Conservation (phyloP, 2,113 vertebrate genomes). For the Larimichthys polyactis region DNA sequence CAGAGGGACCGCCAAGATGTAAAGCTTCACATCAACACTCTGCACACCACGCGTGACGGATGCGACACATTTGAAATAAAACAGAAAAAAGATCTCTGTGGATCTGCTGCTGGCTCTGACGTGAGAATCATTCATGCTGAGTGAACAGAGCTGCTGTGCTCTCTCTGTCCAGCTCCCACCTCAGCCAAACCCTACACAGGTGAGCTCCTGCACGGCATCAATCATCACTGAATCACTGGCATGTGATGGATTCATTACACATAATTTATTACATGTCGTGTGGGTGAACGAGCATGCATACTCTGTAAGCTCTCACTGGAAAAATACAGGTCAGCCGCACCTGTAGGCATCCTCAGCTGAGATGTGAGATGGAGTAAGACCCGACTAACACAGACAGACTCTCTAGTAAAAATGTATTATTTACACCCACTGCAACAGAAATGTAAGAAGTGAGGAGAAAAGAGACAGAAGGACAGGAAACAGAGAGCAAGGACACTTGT, state of each 20-base stretch:
- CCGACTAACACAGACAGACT: not conserved
- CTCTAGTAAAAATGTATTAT: constrained; percentile 36
- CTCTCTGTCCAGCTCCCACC: not conserved
- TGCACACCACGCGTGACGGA: not conserved
- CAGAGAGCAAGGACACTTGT: constrained; percentile 14
- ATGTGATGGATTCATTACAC: not conserved
- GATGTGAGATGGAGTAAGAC: not conserved
- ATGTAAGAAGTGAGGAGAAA: constrained; percentile 1
- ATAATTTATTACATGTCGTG: not conserved
- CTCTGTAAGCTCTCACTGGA: not conserved
- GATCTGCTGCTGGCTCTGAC: constrained; percentile 47
- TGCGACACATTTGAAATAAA: constrained; percentile 19
- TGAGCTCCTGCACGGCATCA: not conserved
- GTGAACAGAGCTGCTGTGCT: not conserved
- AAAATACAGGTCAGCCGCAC: not conserved
- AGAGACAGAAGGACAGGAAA: constrained; percentile 8
- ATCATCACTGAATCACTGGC: not conserved
- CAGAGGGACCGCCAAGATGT: too few relatives aligned
- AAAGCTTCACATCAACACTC: not conserved
- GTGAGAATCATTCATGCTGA: not conserved
- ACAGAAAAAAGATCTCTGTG: not conserved
- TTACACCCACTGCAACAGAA: constrained; percentile 42
- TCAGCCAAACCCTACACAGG: not conserved
- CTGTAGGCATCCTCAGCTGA: not conserved
- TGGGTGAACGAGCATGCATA: not conserved